Evolutionary conservation across 2,888 invertebrate species (phyloP).

Genomic region (Leucozona laternaria): DNA sequence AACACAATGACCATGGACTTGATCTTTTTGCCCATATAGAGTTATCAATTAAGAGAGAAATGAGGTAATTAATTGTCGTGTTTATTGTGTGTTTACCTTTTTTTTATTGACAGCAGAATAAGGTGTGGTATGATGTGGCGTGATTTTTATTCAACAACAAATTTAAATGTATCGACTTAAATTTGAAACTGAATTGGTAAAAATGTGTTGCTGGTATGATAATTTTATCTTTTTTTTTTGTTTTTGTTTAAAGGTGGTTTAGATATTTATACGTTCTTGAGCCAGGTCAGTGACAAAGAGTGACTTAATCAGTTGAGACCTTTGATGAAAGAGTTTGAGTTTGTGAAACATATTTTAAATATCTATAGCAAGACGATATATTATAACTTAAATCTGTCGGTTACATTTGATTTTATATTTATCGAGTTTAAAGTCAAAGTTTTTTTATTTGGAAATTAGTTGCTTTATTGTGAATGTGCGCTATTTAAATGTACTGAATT

Average conservation of each 20-base stretch:
- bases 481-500: too few relatives aligned
- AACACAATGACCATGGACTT: slow-evolving; percentile 68
- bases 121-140: background rate
- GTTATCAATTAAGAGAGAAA: slow-evolving; percentile 21
- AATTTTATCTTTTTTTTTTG: background rate
- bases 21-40: slow-evolving; percentile 32
- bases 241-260: background rate
- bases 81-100: slow-evolving; percentile 12
- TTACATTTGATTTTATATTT: too few relatives aligned
- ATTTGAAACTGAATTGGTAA: background rate
- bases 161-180: background rate
- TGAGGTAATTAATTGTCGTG: slow-evolving; percentile 8
- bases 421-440: too few relatives aligned
- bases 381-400: too few relatives aligned
- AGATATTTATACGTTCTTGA: background rate
- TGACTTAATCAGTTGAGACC: background rate
- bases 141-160: background rate
- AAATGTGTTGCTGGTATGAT: too few relatives aligned
- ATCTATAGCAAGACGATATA: too few relatives aligned
- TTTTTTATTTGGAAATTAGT: too few relatives aligned
- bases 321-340: background rate
- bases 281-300: slow-evolving; percentile 4
- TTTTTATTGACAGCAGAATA: slow-evolving; percentile 6
- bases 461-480: too few relatives aligned
- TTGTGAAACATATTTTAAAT: background rate